Conservation (phyloP, 2,113 vertebrate genomes). For the Felis chaus region DNA sequence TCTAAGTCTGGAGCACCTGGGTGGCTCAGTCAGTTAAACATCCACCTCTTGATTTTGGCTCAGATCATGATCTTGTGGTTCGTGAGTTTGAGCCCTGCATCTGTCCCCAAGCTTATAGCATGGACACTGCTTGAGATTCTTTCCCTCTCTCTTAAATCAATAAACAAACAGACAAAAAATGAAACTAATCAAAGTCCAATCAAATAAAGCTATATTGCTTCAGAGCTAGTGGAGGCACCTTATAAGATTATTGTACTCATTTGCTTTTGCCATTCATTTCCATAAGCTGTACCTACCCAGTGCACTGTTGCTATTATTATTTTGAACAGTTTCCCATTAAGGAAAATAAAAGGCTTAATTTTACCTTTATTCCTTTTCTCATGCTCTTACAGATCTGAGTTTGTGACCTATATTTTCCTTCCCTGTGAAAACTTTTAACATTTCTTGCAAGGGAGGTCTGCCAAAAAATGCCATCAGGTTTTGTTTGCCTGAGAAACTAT, state of each 20-base stretch:
- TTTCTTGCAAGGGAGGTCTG: not conserved
- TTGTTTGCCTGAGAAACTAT: not conserved
- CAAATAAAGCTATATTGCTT: not conserved
- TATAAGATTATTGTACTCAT: not conserved
- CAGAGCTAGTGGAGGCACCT: not conserved
- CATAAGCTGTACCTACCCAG: not conserved
- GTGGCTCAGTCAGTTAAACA: no score
- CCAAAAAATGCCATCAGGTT: not conserved
- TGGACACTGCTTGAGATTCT: no score
- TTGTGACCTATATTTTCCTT: not conserved
- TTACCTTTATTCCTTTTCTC: not conserved
- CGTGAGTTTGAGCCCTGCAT: no score
- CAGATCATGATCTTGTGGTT: no score
- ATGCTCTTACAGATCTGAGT: not conserved
- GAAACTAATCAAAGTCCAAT: not conserved
- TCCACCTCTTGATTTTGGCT: no score
- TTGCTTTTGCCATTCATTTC: not conserved
- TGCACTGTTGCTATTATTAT: not conserved
- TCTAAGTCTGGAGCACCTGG: not conserved
- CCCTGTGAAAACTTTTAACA: not conserved
- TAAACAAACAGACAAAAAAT: no score
- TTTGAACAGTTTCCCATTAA: not conserved
- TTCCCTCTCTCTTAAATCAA: no score
- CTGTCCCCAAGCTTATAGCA: no score
- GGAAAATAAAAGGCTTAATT: not conserved